phyloP scores from a whole-genome alignment of 2,888 invertebrate species.

The Cabera pusaria region DNA sequence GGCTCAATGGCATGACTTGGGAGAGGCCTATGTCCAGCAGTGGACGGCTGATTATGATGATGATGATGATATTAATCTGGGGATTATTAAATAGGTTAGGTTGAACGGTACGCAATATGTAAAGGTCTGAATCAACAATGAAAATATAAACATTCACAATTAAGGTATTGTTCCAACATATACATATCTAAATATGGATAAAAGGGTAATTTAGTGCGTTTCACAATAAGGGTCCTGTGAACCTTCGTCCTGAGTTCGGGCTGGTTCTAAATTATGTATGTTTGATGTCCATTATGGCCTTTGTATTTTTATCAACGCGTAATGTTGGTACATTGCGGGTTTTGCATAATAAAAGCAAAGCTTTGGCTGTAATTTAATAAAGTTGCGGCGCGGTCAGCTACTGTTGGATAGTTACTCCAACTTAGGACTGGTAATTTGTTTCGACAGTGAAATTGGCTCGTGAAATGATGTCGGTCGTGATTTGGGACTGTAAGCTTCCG shows the following conservation, averaged over 20 bases:
- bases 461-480: constrained; percentile 11
- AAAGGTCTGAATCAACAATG: too few species aligned
- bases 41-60: too few species aligned
- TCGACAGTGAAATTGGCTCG: constrained; percentile 7
- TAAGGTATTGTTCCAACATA: too few species aligned
- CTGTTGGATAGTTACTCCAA: constrained; percentile 1
- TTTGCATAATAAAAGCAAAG: background rate
- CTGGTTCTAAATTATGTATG: constrained; percentile 28
- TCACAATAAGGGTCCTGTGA: constrained; percentile 12
- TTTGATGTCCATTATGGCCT: constrained; percentile 27
- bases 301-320: constrained; percentile 25
- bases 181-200: constrained; percentile 8
- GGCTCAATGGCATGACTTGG: too few species aligned
- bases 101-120: too few species aligned
- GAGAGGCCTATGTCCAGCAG: too few species aligned
- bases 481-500: constrained; percentile 1
- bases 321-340: constrained; percentile 18
- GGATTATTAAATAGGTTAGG: too few species aligned
- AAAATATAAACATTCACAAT: too few species aligned
- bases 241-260: constrained; percentile 19
- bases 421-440: constrained; percentile 4
- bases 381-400: background rate
- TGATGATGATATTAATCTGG: too few species aligned
- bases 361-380: background rate
- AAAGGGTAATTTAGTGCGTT: constrained; percentile 10